These are phyloP conservation scores for Tenthredo distinguenda DNA, from an alignment of 2,888 invertebrate species.

Conservation along the genomic window DNA sequence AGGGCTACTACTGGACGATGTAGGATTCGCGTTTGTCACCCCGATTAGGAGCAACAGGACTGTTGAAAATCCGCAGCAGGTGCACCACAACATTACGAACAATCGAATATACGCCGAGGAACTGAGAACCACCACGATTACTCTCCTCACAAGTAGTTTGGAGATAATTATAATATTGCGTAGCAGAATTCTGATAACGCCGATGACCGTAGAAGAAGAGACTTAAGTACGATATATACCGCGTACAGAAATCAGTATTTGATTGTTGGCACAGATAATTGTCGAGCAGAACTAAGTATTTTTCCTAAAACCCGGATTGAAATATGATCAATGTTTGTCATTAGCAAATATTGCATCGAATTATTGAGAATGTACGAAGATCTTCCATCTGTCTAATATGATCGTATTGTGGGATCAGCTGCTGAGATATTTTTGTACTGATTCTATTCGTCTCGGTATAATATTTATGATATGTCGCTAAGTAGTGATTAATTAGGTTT, in stretches of 20 bases:
- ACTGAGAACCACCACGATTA: not conserved
- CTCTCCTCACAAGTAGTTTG: not conserved
- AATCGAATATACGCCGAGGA: constrained; percentile 1
- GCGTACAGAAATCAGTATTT: not conserved
- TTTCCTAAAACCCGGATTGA: not conserved
- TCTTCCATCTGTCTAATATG: not conserved
- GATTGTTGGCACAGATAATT: not conserved
- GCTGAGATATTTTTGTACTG: too few relatives aligned
- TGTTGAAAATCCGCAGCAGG: not conserved
- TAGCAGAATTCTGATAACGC: not conserved
- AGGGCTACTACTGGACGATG: not conserved
- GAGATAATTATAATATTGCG: not conserved
- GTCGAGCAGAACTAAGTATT: not conserved
- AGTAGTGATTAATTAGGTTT: too few relatives aligned
- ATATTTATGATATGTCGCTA: too few relatives aligned
- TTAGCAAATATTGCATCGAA: not conserved
- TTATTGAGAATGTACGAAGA: not conserved
- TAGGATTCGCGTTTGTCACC: not conserved
- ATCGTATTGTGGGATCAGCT: not conserved
- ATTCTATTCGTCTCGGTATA: too few relatives aligned
- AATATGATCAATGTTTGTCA: not conserved
- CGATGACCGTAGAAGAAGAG: not conserved
- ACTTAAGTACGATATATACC: not conserved
- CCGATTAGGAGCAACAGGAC: constrained; percentile 11
- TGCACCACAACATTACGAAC: not conserved